phyloP scores from a whole-genome alignment of 2,797 vertebrate genomes.

The Peromyscus nudipes region DNA sequence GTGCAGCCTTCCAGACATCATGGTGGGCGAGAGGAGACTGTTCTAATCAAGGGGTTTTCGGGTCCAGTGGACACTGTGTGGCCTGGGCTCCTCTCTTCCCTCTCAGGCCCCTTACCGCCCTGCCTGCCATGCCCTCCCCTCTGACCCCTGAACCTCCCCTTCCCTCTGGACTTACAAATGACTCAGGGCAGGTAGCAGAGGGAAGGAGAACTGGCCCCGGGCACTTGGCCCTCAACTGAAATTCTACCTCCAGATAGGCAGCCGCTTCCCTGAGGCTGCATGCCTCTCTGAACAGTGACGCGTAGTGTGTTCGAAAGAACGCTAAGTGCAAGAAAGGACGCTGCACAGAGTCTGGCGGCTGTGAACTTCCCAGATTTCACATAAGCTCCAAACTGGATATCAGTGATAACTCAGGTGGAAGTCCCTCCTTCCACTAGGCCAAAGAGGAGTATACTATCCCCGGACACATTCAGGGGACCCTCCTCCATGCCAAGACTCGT shows the following conservation, averaged over 20 bases:
- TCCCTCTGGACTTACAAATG: background rate
- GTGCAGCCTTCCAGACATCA: background rate
- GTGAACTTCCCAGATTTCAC: background rate
- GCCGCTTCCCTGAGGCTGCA: background rate
- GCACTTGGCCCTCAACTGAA: background rate
- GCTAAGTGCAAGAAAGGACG: background rate
- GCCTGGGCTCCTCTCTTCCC: background rate
- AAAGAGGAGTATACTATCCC: background rate
- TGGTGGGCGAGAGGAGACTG: background rate
- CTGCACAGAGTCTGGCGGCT: too few relatives aligned
- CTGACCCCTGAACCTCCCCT: background rate
- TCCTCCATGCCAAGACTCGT: background rate
- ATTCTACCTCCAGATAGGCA: background rate
- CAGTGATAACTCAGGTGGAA: background rate
- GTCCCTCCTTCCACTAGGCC: background rate
- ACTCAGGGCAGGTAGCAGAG: background rate
- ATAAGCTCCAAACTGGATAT: background rate
- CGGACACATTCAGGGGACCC: background rate
- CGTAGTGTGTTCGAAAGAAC: background rate
- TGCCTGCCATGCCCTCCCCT: background rate
- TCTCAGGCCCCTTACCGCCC: too few relatives aligned
- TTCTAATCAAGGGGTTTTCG: background rate
- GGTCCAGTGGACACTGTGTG: background rate
- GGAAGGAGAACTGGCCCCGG: background rate
- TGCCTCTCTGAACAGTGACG: background rate